Evolutionary conservation across 2,113 vertebrate genomes (phyloP).

Genomic region (Ochotona curzoniae): DNA sequence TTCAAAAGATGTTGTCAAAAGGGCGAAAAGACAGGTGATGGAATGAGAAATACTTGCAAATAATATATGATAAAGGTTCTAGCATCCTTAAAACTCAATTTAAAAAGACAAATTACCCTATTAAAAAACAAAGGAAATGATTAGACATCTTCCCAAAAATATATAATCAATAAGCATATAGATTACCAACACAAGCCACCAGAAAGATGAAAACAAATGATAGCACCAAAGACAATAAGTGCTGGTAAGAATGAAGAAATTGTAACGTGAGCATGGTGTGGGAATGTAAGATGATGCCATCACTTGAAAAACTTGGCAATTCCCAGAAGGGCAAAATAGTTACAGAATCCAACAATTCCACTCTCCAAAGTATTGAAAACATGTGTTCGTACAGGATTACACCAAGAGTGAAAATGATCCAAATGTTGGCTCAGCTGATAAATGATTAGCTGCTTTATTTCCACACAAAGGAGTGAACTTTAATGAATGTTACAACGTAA

Average conservation of each 20-base stretch:
- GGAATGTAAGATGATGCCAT: slow-evolving; percentile 24
- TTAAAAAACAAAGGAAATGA: background rate
- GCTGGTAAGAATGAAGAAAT: background rate
- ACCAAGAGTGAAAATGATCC: background rate
- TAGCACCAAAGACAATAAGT: background rate
- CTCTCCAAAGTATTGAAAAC: background rate
- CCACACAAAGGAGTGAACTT: background rate
- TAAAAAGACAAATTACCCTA: background rate
- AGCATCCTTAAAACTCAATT: background rate
- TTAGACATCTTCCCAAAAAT: background rate
- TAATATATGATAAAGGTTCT: background rate
- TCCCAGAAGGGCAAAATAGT: slow-evolving; percentile 5
- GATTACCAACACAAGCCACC: background rate
- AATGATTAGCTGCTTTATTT: background rate
- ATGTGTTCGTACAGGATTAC: background rate
- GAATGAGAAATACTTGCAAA: background rate
- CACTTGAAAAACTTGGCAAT: slow-evolving; percentile 33
- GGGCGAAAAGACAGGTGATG: background rate
- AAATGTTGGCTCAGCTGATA: background rate
- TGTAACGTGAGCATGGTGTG: background rate
- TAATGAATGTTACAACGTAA: background rate
- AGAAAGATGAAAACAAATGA: slow-evolving; percentile 10
- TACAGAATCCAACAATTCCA: background rate
- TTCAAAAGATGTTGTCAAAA: background rate
- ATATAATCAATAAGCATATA: background rate